Conservation (phyloP, 2,888 invertebrate species). For the Epicampocera succincta region DNA sequence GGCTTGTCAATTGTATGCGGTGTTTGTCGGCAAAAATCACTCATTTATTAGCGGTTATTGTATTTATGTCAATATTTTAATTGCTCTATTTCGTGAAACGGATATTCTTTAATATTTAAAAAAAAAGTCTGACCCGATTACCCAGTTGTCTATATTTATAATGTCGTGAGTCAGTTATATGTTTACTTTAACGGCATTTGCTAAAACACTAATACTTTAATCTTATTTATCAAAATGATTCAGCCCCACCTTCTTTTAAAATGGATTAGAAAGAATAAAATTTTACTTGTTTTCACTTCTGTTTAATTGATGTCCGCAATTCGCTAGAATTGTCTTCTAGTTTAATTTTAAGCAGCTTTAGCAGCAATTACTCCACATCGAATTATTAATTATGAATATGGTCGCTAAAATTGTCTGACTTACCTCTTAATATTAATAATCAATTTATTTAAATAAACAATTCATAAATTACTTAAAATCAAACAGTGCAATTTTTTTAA, state of each 20-base stretch:
- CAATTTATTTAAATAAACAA: conserved; percentile 16
- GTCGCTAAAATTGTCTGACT: conserved; percentile 28
- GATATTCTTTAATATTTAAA: too few relatives aligned
- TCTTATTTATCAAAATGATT: not conserved
- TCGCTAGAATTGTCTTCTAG: conserved; percentile 26
- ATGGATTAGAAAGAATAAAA: not conserved
- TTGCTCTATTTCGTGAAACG: too few relatives aligned
- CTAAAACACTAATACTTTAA: not conserved
- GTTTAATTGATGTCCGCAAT: conserved; percentile 22
- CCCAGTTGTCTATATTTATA: too few relatives aligned
- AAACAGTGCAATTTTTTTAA: not conserved
- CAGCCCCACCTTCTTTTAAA: conserved; percentile 18
- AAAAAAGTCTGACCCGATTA: too few relatives aligned
- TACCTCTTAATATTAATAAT: conserved; percentile 43
- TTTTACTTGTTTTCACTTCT: conserved; percentile 24
- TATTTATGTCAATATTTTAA: too few relatives aligned
- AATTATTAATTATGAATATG: conserved; percentile 51
- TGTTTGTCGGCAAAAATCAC: too few relatives aligned
- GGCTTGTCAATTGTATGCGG: too few relatives aligned
- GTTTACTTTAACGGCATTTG: conserved; percentile 1
- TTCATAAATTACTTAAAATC: conserved; percentile 35
- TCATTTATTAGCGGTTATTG: too few relatives aligned
- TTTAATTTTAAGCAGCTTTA: conserved; percentile 17
- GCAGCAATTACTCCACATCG: conserved; percentile 43
- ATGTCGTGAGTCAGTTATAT: too few relatives aligned